Conservation (phyloP, 2,113 vertebrate genomes). For the Leucopsar rothschildi region DNA sequence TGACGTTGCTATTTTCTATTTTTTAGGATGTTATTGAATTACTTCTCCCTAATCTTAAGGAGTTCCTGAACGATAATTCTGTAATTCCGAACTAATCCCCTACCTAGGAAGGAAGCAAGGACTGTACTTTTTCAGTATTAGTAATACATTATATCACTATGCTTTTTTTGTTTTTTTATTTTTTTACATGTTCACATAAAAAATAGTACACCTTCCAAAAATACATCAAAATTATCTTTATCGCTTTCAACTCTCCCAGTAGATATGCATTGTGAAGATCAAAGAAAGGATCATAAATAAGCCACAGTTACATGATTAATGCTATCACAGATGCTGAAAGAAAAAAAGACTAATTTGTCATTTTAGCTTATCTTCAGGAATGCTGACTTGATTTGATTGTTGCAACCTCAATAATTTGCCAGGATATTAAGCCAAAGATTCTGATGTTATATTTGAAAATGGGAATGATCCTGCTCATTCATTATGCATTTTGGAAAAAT, state of each 20-base stretch:
- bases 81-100: background rate
- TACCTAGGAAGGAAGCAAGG: background rate
- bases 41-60: background rate
- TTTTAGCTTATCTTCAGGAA: constrained; percentile 39
- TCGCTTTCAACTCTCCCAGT: background rate
- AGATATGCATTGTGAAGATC: background rate
- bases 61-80: background rate
- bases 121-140: background rate
- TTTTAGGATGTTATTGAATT: background rate
- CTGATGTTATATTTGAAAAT: background rate
- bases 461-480: background rate
- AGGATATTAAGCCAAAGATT: background rate
- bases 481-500: background rate
- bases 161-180: background rate
- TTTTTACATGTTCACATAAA: background rate
- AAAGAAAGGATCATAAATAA: constrained; percentile 15
- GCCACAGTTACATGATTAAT: constrained; percentile 33
- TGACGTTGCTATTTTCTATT: background rate
- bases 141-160: background rate
- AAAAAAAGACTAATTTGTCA: constrained; percentile 17
- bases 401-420: constrained; percentile 7
- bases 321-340: background rate
- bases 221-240: constrained; percentile 13
- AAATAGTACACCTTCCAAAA: background rate
- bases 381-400: constrained; percentile 12